phyloP scores from a whole-genome alignment of 64 coral and sea anemone species.

The Montipora efflorescens region DNA sequence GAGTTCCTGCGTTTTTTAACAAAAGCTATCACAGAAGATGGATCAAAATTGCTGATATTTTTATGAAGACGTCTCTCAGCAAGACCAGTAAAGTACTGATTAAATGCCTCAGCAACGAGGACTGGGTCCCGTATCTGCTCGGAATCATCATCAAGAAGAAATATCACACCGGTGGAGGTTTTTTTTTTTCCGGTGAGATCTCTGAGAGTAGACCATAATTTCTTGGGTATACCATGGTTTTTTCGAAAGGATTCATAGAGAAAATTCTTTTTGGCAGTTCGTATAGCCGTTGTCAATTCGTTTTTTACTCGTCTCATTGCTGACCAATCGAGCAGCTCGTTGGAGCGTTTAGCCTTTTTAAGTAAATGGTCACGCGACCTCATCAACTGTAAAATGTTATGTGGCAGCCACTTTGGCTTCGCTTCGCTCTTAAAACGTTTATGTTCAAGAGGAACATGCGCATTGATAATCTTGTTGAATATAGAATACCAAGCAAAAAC shows the following conservation, averaged over 20 bases:
- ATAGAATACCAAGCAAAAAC: constrained; percentile 21
- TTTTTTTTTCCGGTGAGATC: neutral
- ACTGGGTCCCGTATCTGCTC: neutral
- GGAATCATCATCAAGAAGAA: neutral
- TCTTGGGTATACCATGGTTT: neutral
- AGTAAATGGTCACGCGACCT: no score
- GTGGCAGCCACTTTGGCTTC: no score
- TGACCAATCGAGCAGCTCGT: neutral
- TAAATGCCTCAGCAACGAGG: neutral
- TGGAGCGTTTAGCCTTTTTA: no score
- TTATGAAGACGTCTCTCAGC: neutral
- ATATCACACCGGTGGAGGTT: neutral
- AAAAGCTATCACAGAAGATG: constrained; percentile 9
- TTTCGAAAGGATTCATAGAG: constrained; percentile 22
- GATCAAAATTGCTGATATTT: neutral
- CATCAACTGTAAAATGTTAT: no score
- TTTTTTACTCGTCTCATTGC: constrained; percentile 3
- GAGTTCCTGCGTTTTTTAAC: constrained; percentile 10
- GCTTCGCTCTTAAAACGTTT: neutral
- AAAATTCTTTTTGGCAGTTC: constrained; percentile 26
- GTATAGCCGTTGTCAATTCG: constrained; percentile 19
- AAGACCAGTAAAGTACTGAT: constrained; percentile 10
- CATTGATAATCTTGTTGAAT: neutral
- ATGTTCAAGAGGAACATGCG: constrained; percentile 10
- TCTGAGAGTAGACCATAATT: constrained; percentile 42